These are phyloP conservation scores for Sarcophaga rosellei DNA, from an alignment of 2,888 invertebrate species.

Conservation along the genomic window DNA sequence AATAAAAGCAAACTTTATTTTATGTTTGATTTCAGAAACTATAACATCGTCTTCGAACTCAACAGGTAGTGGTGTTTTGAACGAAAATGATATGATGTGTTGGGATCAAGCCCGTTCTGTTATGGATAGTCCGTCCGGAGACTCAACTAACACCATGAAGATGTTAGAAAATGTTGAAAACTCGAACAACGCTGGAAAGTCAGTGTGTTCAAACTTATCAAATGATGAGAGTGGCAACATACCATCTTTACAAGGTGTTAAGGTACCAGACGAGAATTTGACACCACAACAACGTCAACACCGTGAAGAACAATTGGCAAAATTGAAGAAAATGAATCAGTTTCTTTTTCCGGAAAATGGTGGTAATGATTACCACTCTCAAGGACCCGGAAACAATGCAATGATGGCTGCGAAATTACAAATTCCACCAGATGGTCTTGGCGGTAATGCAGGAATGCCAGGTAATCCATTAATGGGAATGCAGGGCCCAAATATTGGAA, in stretches of 20 bases:
- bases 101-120: slow-evolving; percentile 82
- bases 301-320: slow-evolving; percentile 95
- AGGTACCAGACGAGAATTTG: slow-evolving; percentile 97
- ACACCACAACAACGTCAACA: slow-evolving; percentile 98
- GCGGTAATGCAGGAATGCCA: slow-evolving; percentile 33
- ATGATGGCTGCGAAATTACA: slow-evolving; percentile 66
- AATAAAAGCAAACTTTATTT: neutral
- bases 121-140: slow-evolving; percentile 70
- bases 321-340: slow-evolving; percentile 94
- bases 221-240: slow-evolving; percentile 76
- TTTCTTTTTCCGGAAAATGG: slow-evolving; percentile 92
- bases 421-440: slow-evolving; percentile 42
- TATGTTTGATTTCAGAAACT: slow-evolving; percentile 34
- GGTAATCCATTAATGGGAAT: slow-evolving; percentile 64
- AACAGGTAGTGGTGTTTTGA: slow-evolving; percentile 49
- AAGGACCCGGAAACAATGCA: slow-evolving; percentile 58
- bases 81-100: slow-evolving; percentile 82
- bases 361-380: slow-evolving; percentile 64
- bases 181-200: slow-evolving; percentile 62
- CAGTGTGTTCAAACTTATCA: slow-evolving; percentile 61
- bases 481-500: slow-evolving; percentile 57
- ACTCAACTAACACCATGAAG: slow-evolving; percentile 64
- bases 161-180: slow-evolving; percentile 55
- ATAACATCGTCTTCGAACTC: slow-evolving; percentile 45
- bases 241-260: slow-evolving; percentile 88